Percentiles rank a stretch among this genome's conserved stretches.
phyloP scores from a whole-genome alignment of 1,140 invertebrate species.

The Aphaenogaster ashmeadi region DNA sequence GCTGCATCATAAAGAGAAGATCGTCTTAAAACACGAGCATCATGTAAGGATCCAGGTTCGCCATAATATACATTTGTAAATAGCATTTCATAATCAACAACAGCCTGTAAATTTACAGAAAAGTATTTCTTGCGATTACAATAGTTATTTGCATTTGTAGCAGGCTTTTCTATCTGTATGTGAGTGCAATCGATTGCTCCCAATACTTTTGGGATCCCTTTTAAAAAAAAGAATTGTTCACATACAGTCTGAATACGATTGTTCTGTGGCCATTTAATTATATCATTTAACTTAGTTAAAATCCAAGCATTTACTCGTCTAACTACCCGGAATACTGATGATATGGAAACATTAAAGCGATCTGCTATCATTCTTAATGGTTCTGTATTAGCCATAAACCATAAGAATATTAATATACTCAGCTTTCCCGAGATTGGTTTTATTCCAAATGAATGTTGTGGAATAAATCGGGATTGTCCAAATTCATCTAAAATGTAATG shows the following conservation, averaged over 20 bases:
- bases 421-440: background rate
- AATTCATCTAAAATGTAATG: no score
- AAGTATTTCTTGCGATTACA: constrained; percentile 13
- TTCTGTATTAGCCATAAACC: constrained; percentile 11
- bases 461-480: background rate
- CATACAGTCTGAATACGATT: background rate
- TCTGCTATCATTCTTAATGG: background rate
- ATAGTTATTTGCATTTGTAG: background rate
- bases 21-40: no score
- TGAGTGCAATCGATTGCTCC: background rate
- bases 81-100: no score
- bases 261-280: background rate
- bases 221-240: background rate
- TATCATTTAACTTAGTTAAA: background rate
- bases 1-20: no score
- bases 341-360: background rate
- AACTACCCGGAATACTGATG: background rate
- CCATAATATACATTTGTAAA: no score
- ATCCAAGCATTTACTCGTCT: background rate
- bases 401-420: background rate
- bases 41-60: no score
- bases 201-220: background rate
- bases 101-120: no score
- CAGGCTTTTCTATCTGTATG: background rate
- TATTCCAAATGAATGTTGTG: background rate